Evolutionary conservation across 2,888 invertebrate genomes (phyloP).

Genomic region (Pachliopta kotzebuea): DNA sequence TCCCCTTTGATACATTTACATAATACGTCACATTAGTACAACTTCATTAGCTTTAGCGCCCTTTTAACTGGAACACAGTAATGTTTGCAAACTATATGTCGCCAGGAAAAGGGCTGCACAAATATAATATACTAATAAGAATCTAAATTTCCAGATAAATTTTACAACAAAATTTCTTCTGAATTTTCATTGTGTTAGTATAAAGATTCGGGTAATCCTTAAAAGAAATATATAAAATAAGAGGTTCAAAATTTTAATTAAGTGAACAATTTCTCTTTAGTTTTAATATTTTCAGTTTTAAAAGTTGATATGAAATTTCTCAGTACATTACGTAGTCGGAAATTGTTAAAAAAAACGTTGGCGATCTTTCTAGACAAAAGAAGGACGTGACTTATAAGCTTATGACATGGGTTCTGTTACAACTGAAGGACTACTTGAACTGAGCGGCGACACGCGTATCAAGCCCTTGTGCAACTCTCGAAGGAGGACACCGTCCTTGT

Average conservation of each 20-base stretch:
- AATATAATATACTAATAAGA: too few species aligned
- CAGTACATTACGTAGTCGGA: background rate
- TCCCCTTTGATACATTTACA: too few species aligned
- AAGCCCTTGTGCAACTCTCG: constrained; percentile 21
- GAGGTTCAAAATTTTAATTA: too few species aligned
- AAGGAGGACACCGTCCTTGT: constrained; percentile 25
- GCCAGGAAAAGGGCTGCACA: background rate
- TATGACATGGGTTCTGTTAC: constrained; percentile 17
- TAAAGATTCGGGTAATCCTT: too few species aligned
- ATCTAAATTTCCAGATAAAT: too few species aligned
- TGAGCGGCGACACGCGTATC: constrained; percentile 19
- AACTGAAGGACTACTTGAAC: constrained; percentile 23
- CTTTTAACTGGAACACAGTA: background rate
- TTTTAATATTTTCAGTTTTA: too few species aligned
- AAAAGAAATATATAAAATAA: too few species aligned
- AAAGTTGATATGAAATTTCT: background rate
- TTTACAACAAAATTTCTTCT: too few species aligned
- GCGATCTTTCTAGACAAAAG: constrained; percentile 5
- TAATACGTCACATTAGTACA: too few species aligned
- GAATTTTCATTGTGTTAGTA: too few species aligned
- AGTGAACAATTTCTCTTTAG: too few species aligned
- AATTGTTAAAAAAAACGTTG: background rate
- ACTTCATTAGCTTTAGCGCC: background rate
- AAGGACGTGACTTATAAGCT: constrained; percentile 24
- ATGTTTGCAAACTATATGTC: background rate